phyloP scores from a whole-genome alignment of 2,888 invertebrate genomes.

The Orthosia gothica region DNA sequence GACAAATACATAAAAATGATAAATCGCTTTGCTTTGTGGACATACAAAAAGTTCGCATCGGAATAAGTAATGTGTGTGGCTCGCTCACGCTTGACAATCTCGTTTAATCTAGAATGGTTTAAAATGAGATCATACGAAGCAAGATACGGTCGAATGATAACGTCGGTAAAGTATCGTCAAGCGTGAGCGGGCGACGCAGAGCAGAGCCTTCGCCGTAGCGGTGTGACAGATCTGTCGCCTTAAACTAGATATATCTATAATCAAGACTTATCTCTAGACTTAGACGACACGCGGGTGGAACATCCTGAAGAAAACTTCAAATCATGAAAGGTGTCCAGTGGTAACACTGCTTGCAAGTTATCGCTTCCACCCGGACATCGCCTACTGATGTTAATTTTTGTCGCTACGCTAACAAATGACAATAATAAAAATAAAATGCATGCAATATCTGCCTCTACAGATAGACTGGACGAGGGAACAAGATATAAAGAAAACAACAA shows the following conservation, averaged over 20 bases:
- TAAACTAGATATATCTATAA: conserved; percentile 85
- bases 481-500: conserved; percentile 88
- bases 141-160: conserved; percentile 3
- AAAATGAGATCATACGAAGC: conserved; percentile 30
- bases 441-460: conserved; percentile 71
- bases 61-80: conserved; percentile 56
- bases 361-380: conserved; percentile 68
- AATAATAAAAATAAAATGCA: conserved; percentile 72
- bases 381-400: conserved; percentile 79
- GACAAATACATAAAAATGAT: conserved; percentile 64
- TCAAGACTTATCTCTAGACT: conserved; percentile 80
- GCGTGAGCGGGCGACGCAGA: conserved; percentile 82
- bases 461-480: conserved; percentile 81
- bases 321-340: conserved; percentile 41
- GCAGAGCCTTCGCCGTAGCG: conserved; percentile 85
- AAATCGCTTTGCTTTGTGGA: conserved; percentile 76
- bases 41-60: conserved; percentile 74
- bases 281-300: conserved; percentile 65
- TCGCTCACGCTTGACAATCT: conserved; percentile 59
- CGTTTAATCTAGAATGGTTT: conserved; percentile 11
- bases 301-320: conserved; percentile 51
- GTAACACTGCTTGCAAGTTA: conserved; percentile 19
- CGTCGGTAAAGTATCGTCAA: conserved; percentile 39
- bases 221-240: conserved; percentile 88
- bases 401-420: conserved; percentile 84